A percentile compares a stretch with the other conserved stretches of the same genome.
Conservation (phyloP, 2,797 vertebrate species). For the Melanogrammus aeglefinus region DNA sequence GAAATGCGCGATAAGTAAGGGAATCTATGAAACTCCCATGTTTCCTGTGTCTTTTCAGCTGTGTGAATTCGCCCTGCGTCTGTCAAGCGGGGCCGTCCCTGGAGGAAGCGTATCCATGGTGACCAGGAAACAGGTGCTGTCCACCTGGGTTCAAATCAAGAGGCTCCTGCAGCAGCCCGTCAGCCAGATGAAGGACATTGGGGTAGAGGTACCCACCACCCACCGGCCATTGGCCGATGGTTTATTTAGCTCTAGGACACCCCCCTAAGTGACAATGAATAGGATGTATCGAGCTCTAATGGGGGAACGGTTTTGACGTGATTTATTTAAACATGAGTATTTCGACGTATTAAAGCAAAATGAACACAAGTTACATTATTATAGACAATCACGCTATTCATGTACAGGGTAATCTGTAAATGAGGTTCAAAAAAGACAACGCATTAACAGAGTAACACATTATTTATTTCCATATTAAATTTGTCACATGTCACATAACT, state of each 20-base stretch:
- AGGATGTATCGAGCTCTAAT: background rate
- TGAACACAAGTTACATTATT: background rate
- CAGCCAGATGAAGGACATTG: constrained; percentile 56
- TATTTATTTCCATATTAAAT: background rate
- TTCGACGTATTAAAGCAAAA: background rate
- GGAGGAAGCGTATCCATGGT: constrained; percentile 66
- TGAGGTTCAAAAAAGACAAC: background rate
- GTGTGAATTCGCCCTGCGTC: constrained; percentile 79
- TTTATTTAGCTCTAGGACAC: background rate
- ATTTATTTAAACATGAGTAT: background rate
- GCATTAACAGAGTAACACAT: background rate
- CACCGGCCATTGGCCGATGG: background rate
- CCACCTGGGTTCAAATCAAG: constrained; percentile 86
- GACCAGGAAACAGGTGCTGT: constrained; percentile 75
- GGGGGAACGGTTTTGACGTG: background rate
- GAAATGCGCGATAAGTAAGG: background rate
- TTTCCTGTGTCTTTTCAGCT: constrained; percentile 64
- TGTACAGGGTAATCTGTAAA: background rate
- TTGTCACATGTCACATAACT: background rate
- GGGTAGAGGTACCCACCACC: constrained; percentile 73
- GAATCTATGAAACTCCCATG: background rate
- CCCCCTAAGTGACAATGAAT: background rate
- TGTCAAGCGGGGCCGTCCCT: constrained; percentile 48
- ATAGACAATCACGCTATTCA: background rate
- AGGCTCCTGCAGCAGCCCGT: constrained; percentile 83